Percentiles rank a stretch among this genome's conserved stretches.
Conservation (phyloP, 2,113 vertebrate species). For the Barnardius zonarius region DNA sequence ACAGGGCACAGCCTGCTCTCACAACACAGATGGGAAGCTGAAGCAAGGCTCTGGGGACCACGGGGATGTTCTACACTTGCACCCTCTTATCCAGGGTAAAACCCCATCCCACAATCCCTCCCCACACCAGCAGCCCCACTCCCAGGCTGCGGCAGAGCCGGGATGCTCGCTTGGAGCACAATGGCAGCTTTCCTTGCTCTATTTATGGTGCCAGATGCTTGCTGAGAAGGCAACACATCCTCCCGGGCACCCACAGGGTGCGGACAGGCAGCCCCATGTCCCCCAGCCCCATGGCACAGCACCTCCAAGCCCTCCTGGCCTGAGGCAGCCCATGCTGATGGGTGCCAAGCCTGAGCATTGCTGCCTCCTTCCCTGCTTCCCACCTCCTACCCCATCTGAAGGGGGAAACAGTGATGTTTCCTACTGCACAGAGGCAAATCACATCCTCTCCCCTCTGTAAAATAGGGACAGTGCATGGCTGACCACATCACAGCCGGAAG, state of each 20-base stretch:
- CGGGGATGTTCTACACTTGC: not conserved
- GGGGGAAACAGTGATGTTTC: not conserved
- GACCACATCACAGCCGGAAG: not conserved
- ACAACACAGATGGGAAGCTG: fast-evolving
- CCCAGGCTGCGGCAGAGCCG: fast-evolving
- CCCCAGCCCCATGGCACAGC: not conserved
- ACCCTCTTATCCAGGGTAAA: not conserved
- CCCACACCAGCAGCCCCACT: not conserved
- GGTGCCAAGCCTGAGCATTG: not conserved
- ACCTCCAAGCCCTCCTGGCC: not conserved
- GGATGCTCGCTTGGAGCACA: not conserved
- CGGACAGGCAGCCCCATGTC: not conserved
- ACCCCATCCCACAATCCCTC: not conserved
- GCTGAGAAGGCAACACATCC: not conserved
- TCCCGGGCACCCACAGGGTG: not conserved
- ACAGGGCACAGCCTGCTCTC: not conserved
- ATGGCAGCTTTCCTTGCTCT: not conserved
- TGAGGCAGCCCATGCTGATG: not conserved
- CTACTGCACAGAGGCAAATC: not conserved
- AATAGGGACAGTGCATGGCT: fast-evolving
- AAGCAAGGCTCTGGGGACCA: not conserved
- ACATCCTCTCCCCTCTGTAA: not conserved
- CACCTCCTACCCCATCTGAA: not conserved
- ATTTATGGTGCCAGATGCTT: not conserved
- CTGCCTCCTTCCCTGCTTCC: not conserved